These are phyloP conservation scores for Augochlora pura DNA, from an alignment of 1,140 invertebrate genomes.

Conservation along the genomic window DNA sequence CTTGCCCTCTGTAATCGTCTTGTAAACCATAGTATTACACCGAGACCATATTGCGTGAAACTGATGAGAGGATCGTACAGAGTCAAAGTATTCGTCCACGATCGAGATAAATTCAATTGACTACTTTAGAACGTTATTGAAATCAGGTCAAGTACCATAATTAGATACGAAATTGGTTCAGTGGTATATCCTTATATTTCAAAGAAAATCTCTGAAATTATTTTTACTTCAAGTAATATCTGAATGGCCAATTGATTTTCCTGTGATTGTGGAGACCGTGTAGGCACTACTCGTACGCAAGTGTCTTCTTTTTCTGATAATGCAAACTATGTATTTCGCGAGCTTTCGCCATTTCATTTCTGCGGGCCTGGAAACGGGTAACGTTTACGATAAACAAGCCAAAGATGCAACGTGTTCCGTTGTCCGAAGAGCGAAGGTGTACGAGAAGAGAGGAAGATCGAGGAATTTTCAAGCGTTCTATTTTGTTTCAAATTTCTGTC, in stretches of 20 bases:
- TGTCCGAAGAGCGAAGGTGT: neutral
- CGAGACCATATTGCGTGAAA: constrained; percentile 16
- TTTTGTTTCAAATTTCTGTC: neutral
- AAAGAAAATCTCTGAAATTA: neutral
- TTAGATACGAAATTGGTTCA: neutral
- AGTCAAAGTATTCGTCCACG: constrained; percentile 55
- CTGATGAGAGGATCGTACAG: constrained; percentile 29
- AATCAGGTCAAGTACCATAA: no score
- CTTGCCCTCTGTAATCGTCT: constrained; percentile 32
- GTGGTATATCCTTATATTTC: neutral
- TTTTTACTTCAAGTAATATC: neutral
- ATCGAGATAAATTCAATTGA: neutral
- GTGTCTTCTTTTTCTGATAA: neutral
- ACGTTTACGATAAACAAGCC: constrained; percentile 41
- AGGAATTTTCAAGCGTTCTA: constrained; percentile 12
- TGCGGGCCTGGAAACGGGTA: neutral
- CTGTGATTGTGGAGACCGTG: neutral
- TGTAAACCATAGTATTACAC: constrained; percentile 29
- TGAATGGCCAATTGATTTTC: neutral
- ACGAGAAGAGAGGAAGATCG: neutral
- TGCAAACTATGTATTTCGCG: neutral
- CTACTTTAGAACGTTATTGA: neutral
- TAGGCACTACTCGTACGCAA: constrained; percentile 14
- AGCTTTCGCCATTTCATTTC: constrained; percentile 9
- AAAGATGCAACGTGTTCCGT: constrained; percentile 43